Evolutionary conservation across 2,888 invertebrate genomes (phyloP).

Genomic region (Epinotia bilunana): DNA sequence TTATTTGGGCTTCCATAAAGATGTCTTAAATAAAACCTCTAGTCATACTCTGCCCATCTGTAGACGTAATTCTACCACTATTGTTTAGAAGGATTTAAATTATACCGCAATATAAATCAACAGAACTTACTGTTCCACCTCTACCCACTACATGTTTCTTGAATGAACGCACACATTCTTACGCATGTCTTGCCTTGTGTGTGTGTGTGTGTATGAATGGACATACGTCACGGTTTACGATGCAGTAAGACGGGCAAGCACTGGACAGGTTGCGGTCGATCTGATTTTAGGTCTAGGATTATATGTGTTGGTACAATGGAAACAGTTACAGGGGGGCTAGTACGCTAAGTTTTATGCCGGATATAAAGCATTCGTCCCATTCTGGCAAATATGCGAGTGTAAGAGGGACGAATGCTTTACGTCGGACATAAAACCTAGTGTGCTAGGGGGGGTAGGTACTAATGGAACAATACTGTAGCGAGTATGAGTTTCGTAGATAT

Average conservation of each 20-base stretch:
- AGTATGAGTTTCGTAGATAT: background rate
- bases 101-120: background rate
- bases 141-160: slow-evolving; percentile 57
- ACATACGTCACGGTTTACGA: slow-evolving; percentile 67
- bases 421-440: too few species aligned
- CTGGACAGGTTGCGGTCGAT: slow-evolving; percentile 26
- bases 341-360: too few species aligned
- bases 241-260: slow-evolving; percentile 73
- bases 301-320: background rate
- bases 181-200: slow-evolving; percentile 51
- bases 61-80: too few species aligned
- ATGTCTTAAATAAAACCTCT: too few species aligned
- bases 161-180: slow-evolving; percentile 75
- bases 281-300: slow-evolving; percentile 3
- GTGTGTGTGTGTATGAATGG: slow-evolving; percentile 70
- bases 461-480: background rate
- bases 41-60: too few species aligned
- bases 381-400: too few species aligned
- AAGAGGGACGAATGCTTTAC: too few species aligned
- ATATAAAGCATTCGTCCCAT: too few species aligned
- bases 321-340: background rate
- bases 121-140: slow-evolving; percentile 55
- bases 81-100: too few species aligned
- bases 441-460: too few species aligned
- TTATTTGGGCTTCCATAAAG: too few species aligned